Base-by-base conservation (phyloP, 2,113 vertebrate genomes). In the Colinus virginianus region DNA sequence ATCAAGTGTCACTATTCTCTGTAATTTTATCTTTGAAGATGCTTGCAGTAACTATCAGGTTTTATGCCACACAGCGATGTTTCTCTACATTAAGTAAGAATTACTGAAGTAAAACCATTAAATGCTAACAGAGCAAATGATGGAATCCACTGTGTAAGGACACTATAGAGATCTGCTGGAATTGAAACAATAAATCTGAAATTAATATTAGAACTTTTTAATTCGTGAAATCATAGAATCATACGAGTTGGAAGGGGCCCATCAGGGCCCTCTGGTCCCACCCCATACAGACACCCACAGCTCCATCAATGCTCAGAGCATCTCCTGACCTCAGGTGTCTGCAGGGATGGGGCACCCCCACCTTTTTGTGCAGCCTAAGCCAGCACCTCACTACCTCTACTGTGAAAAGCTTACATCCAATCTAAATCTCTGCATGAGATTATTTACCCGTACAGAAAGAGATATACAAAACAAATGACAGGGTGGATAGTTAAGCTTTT, bases 21-120 rank as follows among this genome's bases (percentile, higher is more conserved):
- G 56, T 88, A 94, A 86, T 93, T 86, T 83, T 95, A 94, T 94
- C 96, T 96, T 80, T 66, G 90, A 51, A 76, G 91, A 90, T 94
- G 91, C 76, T 70, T 19, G 40, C 51, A 21, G 76, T 26, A 46
- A 45, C 91, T 83, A 63, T 90, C 94, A 49, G 79, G 64, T 96
- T 95, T 91, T 91, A 62, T 6, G 16, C 87, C 79, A 42, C 79
- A 68, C 87, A 75, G 72, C 64, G 58, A 16, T 36, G 5, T 66
- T 86, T 53, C 56, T 94, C 23, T 61, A 1, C 67, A 62, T 78
- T 42, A 53, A 95, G 86, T 87, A 82, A 83, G 87, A 95, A 85
- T 85, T 71, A 51, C 51, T 80, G 82, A 92, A 84, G 30, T 59
- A 79, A 92, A 92, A 8, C 81, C 68, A 49, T 43, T 67, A 2